A percentile compares a stretch with the other conserved stretches of the same genome.
Conservation (phyloP, 2,888 invertebrate genomes). For the Plebejus argus region DNA sequence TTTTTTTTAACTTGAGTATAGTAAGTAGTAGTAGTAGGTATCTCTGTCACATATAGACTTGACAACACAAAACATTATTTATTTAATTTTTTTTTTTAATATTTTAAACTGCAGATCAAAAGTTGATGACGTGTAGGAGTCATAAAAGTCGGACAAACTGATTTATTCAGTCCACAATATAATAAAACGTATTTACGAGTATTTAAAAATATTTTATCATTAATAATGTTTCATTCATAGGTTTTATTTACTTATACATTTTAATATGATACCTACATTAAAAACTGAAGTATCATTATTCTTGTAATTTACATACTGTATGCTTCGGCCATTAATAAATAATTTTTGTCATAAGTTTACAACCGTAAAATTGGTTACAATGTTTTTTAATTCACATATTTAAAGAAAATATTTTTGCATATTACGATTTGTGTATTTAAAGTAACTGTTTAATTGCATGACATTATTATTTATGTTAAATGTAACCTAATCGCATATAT, state of each 20-base stretch:
- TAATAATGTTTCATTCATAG: neutral
- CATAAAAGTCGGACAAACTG: neutral
- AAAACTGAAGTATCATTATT: neutral
- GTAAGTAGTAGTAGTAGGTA: no score
- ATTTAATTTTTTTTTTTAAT: neutral
- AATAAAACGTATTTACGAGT: neutral
- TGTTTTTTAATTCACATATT: slow-evolving; percentile 19
- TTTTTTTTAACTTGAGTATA: no score
- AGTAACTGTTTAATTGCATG: neutral
- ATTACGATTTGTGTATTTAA: slow-evolving; percentile 1
- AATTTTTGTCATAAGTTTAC: slow-evolving; percentile 20
- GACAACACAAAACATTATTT: neutral
- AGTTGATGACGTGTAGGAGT: neutral
- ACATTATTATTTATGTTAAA: neutral
- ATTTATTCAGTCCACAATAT: neutral
- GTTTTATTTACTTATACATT: no score
- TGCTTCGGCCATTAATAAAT: neutral
- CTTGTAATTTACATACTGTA: slow-evolving; percentile 22
- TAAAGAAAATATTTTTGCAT: neutral
- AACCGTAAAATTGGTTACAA: slow-evolving; percentile 23
- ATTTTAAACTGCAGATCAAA: neutral
- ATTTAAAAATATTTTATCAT: slow-evolving; percentile 4
- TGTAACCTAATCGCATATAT: neutral
- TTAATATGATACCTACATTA: neutral
- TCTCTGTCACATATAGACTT: no score